These are phyloP conservation scores for Dexiosoma caninum DNA, from an alignment of 2,888 invertebrate genomes.

Conservation along the genomic window DNA sequence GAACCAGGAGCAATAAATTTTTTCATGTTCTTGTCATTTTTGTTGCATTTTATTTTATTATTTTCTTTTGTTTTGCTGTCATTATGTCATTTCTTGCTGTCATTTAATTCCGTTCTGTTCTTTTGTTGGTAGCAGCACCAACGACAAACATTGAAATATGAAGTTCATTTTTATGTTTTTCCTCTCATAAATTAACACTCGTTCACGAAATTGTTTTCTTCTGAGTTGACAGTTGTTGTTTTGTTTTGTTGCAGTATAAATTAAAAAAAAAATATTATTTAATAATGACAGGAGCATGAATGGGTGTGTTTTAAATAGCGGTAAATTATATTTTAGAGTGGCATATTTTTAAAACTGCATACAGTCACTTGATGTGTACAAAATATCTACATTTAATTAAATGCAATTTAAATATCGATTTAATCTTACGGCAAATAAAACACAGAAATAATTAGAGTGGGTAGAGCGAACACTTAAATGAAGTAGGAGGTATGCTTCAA, in stretches of 20 bases:
- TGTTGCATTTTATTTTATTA: neutral
- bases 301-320: conserved; percentile 4
- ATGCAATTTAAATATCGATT: neutral
- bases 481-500: no score
- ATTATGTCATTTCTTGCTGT: conserved; percentile 10
- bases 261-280: no score
- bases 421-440: no score
- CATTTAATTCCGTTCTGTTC: conserved; percentile 6
- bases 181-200: conserved; percentile 15
- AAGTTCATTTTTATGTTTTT: neutral
- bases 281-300: neutral
- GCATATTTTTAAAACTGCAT: neutral
- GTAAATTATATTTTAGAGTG: conserved; percentile 14
- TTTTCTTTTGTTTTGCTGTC: neutral
- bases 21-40: conserved; percentile 18
- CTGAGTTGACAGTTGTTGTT: conserved; percentile 9
- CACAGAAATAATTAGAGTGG: no score
- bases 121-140: neutral
- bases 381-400: conserved; percentile 17
- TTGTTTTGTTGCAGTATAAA: no score
- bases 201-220: conserved; percentile 18
- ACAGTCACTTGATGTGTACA: neutral
- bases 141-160: neutral
- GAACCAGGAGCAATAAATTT: no score
- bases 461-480: no score